These are phyloP conservation scores for Hyalella azteca DNA, from an alignment of 2,888 invertebrate species.

Conservation along the genomic window DNA sequence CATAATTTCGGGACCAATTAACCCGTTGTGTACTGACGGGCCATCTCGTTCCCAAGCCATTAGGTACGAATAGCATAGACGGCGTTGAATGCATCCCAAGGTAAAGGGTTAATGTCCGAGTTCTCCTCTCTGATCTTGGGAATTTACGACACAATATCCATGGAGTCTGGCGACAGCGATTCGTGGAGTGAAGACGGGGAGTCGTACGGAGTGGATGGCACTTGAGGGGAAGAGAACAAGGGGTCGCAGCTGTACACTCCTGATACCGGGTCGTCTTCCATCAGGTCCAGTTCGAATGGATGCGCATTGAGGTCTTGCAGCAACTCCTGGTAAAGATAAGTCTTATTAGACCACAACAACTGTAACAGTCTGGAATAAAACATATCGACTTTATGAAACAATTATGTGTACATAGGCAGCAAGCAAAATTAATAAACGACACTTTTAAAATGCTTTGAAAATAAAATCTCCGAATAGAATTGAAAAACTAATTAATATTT, in stretches of 20 bases:
- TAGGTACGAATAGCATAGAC: not conserved
- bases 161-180: slow-evolving; percentile 54
- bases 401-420: no score
- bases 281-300: slow-evolving; percentile 32
- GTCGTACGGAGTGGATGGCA: slow-evolving; percentile 46
- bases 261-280: slow-evolving; percentile 53
- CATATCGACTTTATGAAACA: no score
- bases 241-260: slow-evolving; percentile 52
- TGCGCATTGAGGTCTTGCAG: not conserved
- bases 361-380: no score
- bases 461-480: no score
- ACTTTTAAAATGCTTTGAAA: no score
- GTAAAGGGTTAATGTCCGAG: not conserved
- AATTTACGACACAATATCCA: slow-evolving; percentile 54
- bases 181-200: slow-evolving; percentile 51
- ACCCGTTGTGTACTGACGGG: not conserved
- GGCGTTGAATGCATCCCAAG: not conserved
- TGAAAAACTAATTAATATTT: no score
- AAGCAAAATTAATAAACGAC: no score
- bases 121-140: not conserved
- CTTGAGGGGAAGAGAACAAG: slow-evolving; percentile 54
- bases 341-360: no score
- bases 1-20: no score
- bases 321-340: slow-evolving; percentile 6
- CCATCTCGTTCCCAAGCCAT: not conserved